Evolutionary conservation across 2,888 invertebrate species (phyloP).

Genomic region (Pherbina coryleti): DNA sequence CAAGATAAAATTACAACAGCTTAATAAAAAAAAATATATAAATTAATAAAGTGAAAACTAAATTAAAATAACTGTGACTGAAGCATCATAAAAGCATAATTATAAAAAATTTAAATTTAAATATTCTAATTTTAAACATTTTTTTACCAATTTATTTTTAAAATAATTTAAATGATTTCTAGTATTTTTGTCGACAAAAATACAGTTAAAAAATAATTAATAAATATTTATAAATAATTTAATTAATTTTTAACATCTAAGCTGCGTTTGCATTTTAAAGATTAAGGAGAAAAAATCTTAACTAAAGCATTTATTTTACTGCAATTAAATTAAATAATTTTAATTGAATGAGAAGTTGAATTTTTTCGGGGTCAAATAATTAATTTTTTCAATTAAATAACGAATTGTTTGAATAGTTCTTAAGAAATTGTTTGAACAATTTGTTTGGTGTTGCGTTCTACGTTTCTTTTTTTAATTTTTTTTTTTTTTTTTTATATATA

Average conservation of each 20-base stretch:
- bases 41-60: slow-evolving; percentile 31
- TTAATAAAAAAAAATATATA: not conserved
- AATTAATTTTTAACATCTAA: not conserved
- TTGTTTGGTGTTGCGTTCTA: slow-evolving; percentile 61
- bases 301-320: slow-evolving; percentile 14
- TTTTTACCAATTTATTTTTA: slow-evolving; percentile 28
- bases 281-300: not conserved
- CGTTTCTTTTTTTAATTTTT: slow-evolving; percentile 20
- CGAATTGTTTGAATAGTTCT: slow-evolving; percentile 66
- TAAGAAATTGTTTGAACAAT: slow-evolving; percentile 64
- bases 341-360: too few relatives aligned
- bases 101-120: slow-evolving; percentile 12
- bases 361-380: slow-evolving; percentile 8
- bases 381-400: slow-evolving; percentile 43
- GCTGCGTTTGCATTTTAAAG: not conserved
- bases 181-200: slow-evolving; percentile 51
- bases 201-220: slow-evolving; percentile 47
- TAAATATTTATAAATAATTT: slow-evolving; percentile 1
- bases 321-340: slow-evolving; percentile 1
- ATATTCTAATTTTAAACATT: slow-evolving; percentile 23
- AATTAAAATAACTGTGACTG: slow-evolving; percentile 59
- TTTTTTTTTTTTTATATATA: not conserved
- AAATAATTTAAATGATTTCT: not conserved
- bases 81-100: slow-evolving; percentile 43
- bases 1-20: not conserved